Base-by-base conservation (phyloP, 2,888 invertebrate species). In the Cantharis flavilabris region DNA sequence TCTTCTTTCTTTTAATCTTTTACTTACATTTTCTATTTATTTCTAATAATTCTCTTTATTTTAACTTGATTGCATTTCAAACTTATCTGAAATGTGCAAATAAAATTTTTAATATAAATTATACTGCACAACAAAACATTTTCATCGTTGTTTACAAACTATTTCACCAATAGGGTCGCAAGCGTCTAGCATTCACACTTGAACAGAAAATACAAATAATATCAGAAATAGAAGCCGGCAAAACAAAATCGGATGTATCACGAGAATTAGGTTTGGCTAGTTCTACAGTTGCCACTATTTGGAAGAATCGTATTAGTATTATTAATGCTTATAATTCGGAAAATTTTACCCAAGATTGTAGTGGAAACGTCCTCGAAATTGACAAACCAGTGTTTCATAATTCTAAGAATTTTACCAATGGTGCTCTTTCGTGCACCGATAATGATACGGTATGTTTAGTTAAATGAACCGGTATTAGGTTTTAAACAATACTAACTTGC, bases 121-220 rank as follows among this genome's bases (percentile, higher is more conserved):
- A 49, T 49, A 49, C 49, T n/a, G 49, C 49, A n/a, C n/a, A 49
- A 7, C 5, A 49, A 23, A 49, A 16, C 72, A 71, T 76, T 73
- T 23, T 62, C 49, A 72, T 26, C 67, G 23, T 67, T 67, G 62
- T 23, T 72, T 75, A 76, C 67, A 71, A 73, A 30, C 64, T 78
- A 67, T 77, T 81, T 76, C 74, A 71, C 77, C 78, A 86, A 77
- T 89, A 91, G 90, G 90, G 90, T 87, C 90, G 90, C 86, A 91
- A 90, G 88, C 89, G 90, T 88, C 90, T 91, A 86, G 90, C 90
- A 85, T 91, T 91, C 90, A 90, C 90, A 85, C 89, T 90, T 87
- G 90, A 90, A 89, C 90, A 91, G 90, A 91, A 91, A 89, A 90
- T 90, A 89, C 90, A 90, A 89, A 90, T 91, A 87, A 90, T 91